Evolutionary conservation across 2,888 invertebrate species (phyloP).

Genomic region (Nomada ferruginata): DNA sequence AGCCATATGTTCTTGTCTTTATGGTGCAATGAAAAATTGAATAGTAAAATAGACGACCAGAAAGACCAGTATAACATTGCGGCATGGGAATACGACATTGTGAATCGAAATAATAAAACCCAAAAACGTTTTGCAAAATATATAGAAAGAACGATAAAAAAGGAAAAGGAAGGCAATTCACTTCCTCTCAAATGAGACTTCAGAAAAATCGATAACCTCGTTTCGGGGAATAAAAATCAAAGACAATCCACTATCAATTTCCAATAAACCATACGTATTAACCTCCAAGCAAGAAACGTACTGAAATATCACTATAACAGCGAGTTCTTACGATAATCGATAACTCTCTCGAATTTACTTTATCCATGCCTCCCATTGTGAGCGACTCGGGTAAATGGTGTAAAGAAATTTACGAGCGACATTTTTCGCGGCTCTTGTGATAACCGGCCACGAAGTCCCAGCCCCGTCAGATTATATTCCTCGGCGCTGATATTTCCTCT

Average conservation of each 20-base stretch:
- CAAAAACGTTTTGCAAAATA: too few relatives aligned
- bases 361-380: constrained; percentile 32
- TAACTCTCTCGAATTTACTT: constrained; percentile 32
- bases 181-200: too few relatives aligned
- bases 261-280: not conserved
- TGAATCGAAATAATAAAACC: too few relatives aligned
- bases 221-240: not conserved
- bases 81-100: too few relatives aligned
- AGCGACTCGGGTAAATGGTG: constrained; percentile 23
- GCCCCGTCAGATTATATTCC: constrained; percentile 57
- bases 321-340: constrained; percentile 29
- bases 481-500: constrained; percentile 54
- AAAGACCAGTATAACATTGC: too few relatives aligned
- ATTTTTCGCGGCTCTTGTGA: constrained; percentile 42
- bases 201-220: too few relatives aligned
- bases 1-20: too few relatives aligned
- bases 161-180: too few relatives aligned
- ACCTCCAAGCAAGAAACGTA: not conserved
- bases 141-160: too few relatives aligned
- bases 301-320: constrained; percentile 22
- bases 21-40: too few relatives aligned
- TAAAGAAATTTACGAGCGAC: constrained; percentile 48
- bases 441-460: constrained; percentile 22
- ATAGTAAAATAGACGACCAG: too few relatives aligned
- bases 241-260: not conserved